Conservation (phyloP, 2,888 invertebrate genomes). For the Nemurella pictetii region DNA sequence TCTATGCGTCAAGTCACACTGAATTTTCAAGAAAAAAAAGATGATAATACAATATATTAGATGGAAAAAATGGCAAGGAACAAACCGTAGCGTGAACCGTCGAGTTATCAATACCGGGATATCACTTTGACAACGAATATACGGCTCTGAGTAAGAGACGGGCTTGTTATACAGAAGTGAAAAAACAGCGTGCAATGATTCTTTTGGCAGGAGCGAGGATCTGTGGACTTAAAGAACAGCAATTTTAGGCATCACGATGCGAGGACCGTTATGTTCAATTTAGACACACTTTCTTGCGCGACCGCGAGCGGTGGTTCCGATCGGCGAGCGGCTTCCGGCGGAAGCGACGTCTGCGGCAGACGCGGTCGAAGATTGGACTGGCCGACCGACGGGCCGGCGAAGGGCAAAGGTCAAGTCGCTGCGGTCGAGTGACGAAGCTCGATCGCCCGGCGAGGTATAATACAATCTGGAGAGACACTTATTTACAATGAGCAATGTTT, state of each 20-base stretch:
- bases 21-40: neutral
- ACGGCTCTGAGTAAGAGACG: neutral
- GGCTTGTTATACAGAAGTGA: neutral
- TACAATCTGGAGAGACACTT: too few species aligned
- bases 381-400: too few species aligned
- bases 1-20: neutral
- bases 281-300: neutral
- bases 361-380: too few species aligned
- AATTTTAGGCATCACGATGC: neutral
- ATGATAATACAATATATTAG: too few species aligned
- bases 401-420: too few species aligned
- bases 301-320: too few species aligned
- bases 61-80: neutral
- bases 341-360: too few species aligned
- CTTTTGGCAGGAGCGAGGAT: neutral
- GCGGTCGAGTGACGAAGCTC: too few species aligned
- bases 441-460: neutral
- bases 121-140: neutral
- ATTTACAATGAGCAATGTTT: too few species aligned
- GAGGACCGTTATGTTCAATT: neutral
- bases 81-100: neutral
- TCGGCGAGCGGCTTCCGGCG: too few species aligned
- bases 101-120: neutral
- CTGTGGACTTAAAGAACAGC: neutral
- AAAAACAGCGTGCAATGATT: neutral